Evolutionary conservation across 1,140 invertebrate genomes (phyloP), one percentile per base, ranked within the genome.

Genomic region (Muscidifurax raptorellus): DNA sequence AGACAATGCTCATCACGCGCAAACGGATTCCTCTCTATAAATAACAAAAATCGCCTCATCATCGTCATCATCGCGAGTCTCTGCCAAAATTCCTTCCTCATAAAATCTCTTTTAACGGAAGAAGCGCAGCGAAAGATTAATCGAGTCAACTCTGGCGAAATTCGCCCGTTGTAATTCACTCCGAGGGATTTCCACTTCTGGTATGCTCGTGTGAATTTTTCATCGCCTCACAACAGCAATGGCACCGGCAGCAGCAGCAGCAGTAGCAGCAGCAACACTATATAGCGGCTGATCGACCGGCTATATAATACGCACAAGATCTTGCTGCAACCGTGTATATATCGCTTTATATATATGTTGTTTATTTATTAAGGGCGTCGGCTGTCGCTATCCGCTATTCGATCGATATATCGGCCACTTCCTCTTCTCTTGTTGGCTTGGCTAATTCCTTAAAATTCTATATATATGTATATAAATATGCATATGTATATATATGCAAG

Each of bases 121-220:
- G 15, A n/a, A 22, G 18, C 52, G 6, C 18, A 59, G 52, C 52
- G 52, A 59, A n/a, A 59, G 52, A 59, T 59, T 59, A 59, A 59
- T 59, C 52, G 15, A 40, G 36, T 40, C 18, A 59, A 4, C 52
- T 59, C 3, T 22, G 22, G 3, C 0, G 15, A n/a, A 59, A 59
- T 59, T 59, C n/a, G n/a, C n/a, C 18, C 18, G n/a, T 59, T 69
- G 67, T 69, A 69, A 69, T 69, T 69, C 67, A 28, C 27, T 69
- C 67, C 10, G 27, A 12, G 67, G 30, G 27, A 69, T 28, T 69
- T 69, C 67, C 28, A 27, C 10, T 27, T 27, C 25, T 18, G 27
- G 12, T n/a, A n/a, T 7, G 67, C 15, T 28, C 9, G 28, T 69
- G 27, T 69, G 67, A 69, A 69, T 69, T 69, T 28, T 69, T 69